Percentiles rank a stretch among this genome's conserved stretches.
Conservation (phyloP, 2,797 vertebrate species). For the Thripadectes ignobilis region DNA sequence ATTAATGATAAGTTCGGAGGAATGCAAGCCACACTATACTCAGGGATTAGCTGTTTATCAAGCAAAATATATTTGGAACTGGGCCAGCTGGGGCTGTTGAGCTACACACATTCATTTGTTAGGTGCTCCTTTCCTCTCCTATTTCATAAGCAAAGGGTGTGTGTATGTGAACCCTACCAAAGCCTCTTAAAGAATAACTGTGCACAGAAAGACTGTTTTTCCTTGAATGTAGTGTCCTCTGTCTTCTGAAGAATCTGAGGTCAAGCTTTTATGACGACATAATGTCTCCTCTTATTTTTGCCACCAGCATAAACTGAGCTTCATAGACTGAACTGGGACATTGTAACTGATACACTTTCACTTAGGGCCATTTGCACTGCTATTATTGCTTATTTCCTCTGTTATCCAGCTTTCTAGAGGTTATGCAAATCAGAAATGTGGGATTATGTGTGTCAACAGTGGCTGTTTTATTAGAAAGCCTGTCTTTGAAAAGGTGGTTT, state of each 20-base stretch:
- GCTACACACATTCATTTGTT: conserved; percentile 46
- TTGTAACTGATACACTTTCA: conserved; percentile 6
- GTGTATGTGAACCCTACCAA: conserved; percentile 14
- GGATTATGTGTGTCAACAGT: conserved; percentile 43
- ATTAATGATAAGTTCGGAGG: conserved; percentile 64
- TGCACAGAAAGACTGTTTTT: conserved; percentile 39
- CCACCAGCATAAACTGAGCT: neutral
- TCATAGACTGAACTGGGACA: neutral
- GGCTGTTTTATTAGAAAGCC: conserved; percentile 19
- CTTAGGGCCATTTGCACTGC: conserved; percentile 6
- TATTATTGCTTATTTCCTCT: conserved; percentile 48
- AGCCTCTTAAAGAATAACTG: conserved; percentile 10
- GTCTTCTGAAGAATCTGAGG: neutral
- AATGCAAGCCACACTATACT: conserved; percentile 32
- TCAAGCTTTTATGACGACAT: conserved; percentile 47
- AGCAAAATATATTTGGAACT: conserved; percentile 52
- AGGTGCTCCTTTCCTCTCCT: neutral
- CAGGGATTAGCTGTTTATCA: conserved; percentile 63
- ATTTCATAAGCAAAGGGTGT: neutral
- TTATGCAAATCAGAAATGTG: conserved; percentile 47
- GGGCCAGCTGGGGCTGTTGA: conserved; percentile 29
- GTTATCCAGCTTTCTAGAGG: conserved; percentile 7
- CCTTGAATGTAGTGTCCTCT: conserved; percentile 8
- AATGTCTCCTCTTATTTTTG: conserved; percentile 45
- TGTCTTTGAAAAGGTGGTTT: conserved; percentile 37